Base-by-base conservation (phyloP, 2,113 vertebrate genomes). In the Poeciliopsis turrubarensis region DNA sequence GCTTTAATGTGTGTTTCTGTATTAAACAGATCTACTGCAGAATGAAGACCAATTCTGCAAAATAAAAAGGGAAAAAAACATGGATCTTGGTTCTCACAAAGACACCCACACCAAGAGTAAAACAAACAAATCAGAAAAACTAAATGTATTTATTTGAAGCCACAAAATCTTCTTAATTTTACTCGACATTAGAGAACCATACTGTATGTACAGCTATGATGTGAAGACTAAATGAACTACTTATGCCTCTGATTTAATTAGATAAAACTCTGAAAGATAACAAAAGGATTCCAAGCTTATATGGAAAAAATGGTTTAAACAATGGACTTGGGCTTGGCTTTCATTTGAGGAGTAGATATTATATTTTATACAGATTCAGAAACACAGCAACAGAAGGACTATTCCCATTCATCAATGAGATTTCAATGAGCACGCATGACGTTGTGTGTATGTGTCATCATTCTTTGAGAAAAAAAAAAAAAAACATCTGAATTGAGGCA, bases 401-500 rank as follows among this genome's bases (percentile, higher is more conserved):
- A 29, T 22, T n/a, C 47, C 29, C 19, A 5, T 1, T 25, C 44
- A 63, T 60, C 31, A 69, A 31, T 65, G 34, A 5, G 27, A 25
- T 27, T 41, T 70, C 51, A 27, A 25, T 19, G n/a, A 68, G 32
- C 2, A 54, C 67, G 22, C 12, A 31, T 73, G 60, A 12, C 14
- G 2, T 27, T 72, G 70, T 4, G 37, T 22, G 5, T 60, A n/a
- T 44, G 60, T 44, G 27, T 65, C 25, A 27, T 47, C 5, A 17
- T 73, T 68, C 75, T 75, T 64, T 4, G 39, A 1, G 7, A 80
- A 81, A 62, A 82, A 61, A 80, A 70, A 63, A 71, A 13, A 4
- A 57, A 57, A 57, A 57, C 75, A 64, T 80, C 65, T 76, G 82
- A 80, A 86, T 84, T 74, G 84, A 87, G 73, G 80, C 66, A 63